Evolutionary conservation across 2,888 invertebrate species (phyloP).

Genomic region (Synergus gifuensis): DNA sequence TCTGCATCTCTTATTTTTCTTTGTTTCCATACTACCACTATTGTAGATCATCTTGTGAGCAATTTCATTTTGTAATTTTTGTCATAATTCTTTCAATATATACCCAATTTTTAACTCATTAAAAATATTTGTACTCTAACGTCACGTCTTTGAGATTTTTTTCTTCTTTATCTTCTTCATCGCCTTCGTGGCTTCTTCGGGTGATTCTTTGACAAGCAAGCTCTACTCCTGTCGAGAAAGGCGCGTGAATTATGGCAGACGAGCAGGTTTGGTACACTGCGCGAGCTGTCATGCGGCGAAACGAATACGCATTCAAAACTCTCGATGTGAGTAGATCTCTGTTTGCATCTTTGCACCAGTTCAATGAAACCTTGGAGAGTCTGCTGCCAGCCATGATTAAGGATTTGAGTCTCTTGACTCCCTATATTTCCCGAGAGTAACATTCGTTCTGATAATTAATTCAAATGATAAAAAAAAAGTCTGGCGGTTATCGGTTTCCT

Average conservation of each 20-base stretch:
- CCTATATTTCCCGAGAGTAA: neutral
- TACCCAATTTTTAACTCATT: too few relatives aligned
- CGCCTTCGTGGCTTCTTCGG: constrained; percentile 43
- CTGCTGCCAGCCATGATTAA: constrained; percentile 13
- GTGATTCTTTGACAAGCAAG: constrained; percentile 52
- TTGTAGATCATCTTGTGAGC: neutral
- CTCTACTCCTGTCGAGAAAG: constrained; percentile 50
- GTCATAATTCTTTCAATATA: neutral
- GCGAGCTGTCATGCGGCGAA: constrained; percentile 55
- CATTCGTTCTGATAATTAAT: too few relatives aligned
- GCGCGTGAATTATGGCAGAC: constrained; percentile 58
- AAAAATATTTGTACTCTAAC: too few relatives aligned
- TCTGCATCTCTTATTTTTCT: constrained; percentile 38
- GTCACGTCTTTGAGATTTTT: neutral
- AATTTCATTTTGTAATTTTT: constrained; percentile 8
- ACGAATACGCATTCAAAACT: constrained; percentile 60
- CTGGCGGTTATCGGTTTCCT: too few relatives aligned
- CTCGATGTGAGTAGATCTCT: constrained; percentile 58
- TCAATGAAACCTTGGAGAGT: constrained; percentile 42
- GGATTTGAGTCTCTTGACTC: too few relatives aligned
- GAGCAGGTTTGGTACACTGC: constrained; percentile 56
- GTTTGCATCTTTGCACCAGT: constrained; percentile 51
- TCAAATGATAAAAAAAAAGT: too few relatives aligned
- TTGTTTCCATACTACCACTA: neutral
- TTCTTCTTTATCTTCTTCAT: neutral